Base-by-base conservation (phyloP, 92 coral and sea anemone genomes). In the Muricea muricata region DNA sequence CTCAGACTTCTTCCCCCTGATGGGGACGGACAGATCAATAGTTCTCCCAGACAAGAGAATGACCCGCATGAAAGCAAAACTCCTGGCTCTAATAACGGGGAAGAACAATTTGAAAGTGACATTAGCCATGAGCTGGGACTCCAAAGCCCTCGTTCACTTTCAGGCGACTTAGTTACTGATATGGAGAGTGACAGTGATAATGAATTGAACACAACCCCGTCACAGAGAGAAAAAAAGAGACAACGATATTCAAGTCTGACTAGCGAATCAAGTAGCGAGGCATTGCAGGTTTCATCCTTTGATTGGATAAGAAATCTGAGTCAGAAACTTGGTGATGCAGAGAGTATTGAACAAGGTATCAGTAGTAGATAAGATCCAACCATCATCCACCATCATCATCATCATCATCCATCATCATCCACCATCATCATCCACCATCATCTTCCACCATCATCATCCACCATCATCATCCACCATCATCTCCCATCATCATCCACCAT, bases 221-320 rank as follows among this genome's bases (percentile, higher is more conserved):
- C 6, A 33, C 41, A 2, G 8, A 25, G 39, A 0, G 9, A 1
- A 25, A 7, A 31, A 2, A 28, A 10, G 45, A 47, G 41, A 52
- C 0, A 1, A 2, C 17, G 41, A 47, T 32, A 73, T 46, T 45
- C 32, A 17, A 73, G 80, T 75, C 31, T 75, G 17, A 75, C 79
- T 0, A 75, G 80, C 30, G 80, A 75, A 9, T 48, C 45, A 13
- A 75, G 80, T 28, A 35, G 40, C n/a, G 65, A 47, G 11, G 41
- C 28, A 9, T 39, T 26, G 28, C 24, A 2, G 9, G 18, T n/a
- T 6, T 20, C 80, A 1, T 52, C 41, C 0, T 47, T 75, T 50
- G 80, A 75, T 9, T 31, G 65, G 29, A 48, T 48, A 28, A 25
- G 65, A 57, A 35, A 52, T 48, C 31, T 75, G 80, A 73, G 40